These are phyloP conservation scores for Trissolcus japonicus DNA, from an alignment of 2,888 invertebrate species.

Conservation along the genomic window DNA sequence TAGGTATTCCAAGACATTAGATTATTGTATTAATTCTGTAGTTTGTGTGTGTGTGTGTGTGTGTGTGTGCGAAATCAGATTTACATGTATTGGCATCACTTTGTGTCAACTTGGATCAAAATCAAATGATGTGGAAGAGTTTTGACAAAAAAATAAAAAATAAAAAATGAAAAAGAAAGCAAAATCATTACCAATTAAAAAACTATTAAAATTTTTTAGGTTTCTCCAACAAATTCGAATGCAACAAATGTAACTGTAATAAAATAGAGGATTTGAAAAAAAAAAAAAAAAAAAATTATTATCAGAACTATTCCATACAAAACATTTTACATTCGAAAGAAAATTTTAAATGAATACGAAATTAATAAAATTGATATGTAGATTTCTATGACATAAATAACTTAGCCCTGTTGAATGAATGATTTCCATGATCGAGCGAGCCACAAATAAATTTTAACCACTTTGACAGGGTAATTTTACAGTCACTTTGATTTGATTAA, in stretches of 20 bases:
- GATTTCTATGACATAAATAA: neutral
- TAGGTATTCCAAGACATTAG: conserved; percentile 71
- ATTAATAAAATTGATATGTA: conserved; percentile 2
- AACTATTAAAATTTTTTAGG: too few relatives aligned
- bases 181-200: too few relatives aligned
- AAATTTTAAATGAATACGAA: too few relatives aligned
- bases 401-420: conserved; percentile 11
- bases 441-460: conserved; percentile 3
- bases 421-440: neutral
- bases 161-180: too few relatives aligned
- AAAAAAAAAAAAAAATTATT: too few relatives aligned
- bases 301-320: conserved; percentile 39
- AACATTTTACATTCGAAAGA: neutral
- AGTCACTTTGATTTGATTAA: conserved; percentile 22
- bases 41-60: conserved; percentile 50
- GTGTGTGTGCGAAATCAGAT: conserved; percentile 56
- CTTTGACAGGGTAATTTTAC: conserved; percentile 17
- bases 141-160: conserved; percentile 7
- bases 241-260: too few relatives aligned
- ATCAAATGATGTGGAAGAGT: neutral
- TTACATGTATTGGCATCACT: conserved; percentile 29
- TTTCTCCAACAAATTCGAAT: too few relatives aligned
- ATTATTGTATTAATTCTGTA: conserved; percentile 63
- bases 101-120: conserved; percentile 14
- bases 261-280: too few relatives aligned